A percentile compares a stretch with the other conserved stretches of the same genome.
Evolutionary conservation across 2,888 invertebrate genomes (phyloP).

Genomic region (Phortica magna): DNA sequence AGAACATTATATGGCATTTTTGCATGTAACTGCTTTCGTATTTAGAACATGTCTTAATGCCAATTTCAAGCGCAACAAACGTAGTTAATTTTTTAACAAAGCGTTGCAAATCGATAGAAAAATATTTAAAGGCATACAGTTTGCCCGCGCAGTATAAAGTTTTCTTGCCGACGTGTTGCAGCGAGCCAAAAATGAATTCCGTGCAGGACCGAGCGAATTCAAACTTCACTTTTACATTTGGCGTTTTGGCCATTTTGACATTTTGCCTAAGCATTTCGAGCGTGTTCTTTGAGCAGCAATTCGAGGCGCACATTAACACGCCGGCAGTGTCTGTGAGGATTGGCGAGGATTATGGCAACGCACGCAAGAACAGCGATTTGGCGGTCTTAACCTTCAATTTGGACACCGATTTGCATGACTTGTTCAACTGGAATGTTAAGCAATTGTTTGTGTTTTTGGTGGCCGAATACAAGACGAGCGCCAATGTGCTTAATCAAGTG

Average conservation of each 20-base stretch:
- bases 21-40: no score
- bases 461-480: slow-evolving; percentile 94
- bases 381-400: slow-evolving; percentile 97
- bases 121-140: no score
- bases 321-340: slow-evolving; percentile 97
- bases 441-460: slow-evolving; percentile 97
- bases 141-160: no score
- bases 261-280: slow-evolving; percentile 97
- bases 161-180: background rate
- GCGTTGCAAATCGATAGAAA: no score
- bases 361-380: slow-evolving; percentile 95
- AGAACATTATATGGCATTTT: no score
- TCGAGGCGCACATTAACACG: slow-evolving; percentile 90
- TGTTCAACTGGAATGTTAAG: slow-evolving; percentile 99
- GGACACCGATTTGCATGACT: slow-evolving; percentile 91
- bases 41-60: no score
- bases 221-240: slow-evolving; percentile 96
- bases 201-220: slow-evolving; percentile 95
- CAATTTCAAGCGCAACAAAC: no score
- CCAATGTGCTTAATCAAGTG: slow-evolving; percentile 94
- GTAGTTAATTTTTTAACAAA: no score
- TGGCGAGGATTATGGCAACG: slow-evolving; percentile 96
- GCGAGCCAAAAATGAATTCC: slow-evolving; percentile 84
- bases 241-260: slow-evolving; percentile 95
- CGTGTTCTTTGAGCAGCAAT: slow-evolving; percentile 92